Conservation (phyloP, 2,113 vertebrate species). For the Apteryx mantelli region DNA sequence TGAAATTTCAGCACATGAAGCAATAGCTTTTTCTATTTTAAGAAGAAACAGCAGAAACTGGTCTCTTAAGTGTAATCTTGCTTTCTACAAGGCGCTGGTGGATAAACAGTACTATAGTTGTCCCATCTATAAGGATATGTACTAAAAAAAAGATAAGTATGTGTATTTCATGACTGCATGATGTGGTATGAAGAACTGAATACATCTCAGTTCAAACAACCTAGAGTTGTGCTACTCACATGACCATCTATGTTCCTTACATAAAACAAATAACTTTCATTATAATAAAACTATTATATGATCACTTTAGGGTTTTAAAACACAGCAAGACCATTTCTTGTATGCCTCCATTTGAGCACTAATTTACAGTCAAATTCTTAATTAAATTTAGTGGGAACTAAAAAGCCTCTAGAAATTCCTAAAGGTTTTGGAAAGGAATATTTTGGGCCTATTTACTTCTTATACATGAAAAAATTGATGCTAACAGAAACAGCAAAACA, state of each 20-base stretch:
- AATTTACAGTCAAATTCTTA: not conserved
- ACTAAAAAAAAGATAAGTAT: not conserved
- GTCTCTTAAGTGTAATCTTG: not conserved
- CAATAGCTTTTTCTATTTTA: not conserved
- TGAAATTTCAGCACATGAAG: not conserved
- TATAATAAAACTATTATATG: not conserved
- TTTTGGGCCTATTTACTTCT: not conserved
- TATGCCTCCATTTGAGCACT: not conserved
- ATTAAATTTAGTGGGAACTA: not conserved
- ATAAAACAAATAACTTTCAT: not conserved
- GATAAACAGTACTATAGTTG: not conserved
- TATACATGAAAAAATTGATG: not conserved
- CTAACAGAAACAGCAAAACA: not conserved
- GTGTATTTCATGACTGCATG: not conserved
- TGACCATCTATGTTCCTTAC: not conserved
- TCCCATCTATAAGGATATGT: not conserved
- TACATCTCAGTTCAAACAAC: not conserved
- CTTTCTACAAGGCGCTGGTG: not conserved
- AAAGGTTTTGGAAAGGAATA: not conserved
- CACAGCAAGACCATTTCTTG: not conserved
- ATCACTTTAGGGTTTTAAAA: not conserved
- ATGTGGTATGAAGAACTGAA: not conserved
- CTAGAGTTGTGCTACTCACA: not conserved
- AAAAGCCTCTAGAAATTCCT: not conserved
- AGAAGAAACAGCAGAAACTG: not conserved